Percentiles rank a stretch among this genome's conserved stretches.
Evolutionary conservation across 2,797 vertebrate genomes (phyloP).

Genomic region (Oreochromis mossambicus): DNA sequence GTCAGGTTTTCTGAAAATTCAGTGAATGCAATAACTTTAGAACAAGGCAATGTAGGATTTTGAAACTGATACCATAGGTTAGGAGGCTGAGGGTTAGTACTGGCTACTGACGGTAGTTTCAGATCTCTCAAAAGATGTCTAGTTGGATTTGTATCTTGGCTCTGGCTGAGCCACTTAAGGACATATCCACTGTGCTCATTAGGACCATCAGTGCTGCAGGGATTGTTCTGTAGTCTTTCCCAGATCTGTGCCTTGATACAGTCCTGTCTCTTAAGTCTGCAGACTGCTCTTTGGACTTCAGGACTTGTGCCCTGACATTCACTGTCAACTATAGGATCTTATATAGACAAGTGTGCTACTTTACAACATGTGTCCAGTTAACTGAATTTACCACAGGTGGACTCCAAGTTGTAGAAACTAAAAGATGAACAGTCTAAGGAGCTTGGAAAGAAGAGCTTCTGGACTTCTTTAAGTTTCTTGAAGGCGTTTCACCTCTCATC

Average conservation of each 20-base stretch:
- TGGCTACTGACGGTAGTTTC: background rate
- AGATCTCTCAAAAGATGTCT: no score
- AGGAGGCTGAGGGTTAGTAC: background rate
- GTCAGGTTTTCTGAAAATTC: background rate
- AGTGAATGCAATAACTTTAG: rapidly evolving
- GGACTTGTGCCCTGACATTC: background rate
- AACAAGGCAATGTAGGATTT: background rate
- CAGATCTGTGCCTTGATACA: background rate
- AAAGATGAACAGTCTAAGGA: background rate
- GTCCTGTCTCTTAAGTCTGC: background rate
- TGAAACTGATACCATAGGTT: background rate
- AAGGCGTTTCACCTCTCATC: background rate
- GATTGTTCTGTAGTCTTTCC: background rate
- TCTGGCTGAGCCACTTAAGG: background rate
- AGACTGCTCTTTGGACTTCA: background rate
- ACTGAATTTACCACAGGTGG: background rate
- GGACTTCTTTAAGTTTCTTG: background rate
- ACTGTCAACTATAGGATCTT: background rate
- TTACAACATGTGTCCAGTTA: background rate
- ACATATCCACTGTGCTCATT: background rate
- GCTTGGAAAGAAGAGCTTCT: background rate
- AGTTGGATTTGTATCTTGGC: background rate
- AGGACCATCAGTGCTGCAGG: background rate
- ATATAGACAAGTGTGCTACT: background rate
- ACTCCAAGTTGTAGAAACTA: background rate